A percentile compares a stretch with the other conserved stretches of the same genome.
These are phyloP conservation scores for Nycticryphes semicollaris DNA, from an alignment of 2,113 vertebrate genomes.

Conservation along the genomic window DNA sequence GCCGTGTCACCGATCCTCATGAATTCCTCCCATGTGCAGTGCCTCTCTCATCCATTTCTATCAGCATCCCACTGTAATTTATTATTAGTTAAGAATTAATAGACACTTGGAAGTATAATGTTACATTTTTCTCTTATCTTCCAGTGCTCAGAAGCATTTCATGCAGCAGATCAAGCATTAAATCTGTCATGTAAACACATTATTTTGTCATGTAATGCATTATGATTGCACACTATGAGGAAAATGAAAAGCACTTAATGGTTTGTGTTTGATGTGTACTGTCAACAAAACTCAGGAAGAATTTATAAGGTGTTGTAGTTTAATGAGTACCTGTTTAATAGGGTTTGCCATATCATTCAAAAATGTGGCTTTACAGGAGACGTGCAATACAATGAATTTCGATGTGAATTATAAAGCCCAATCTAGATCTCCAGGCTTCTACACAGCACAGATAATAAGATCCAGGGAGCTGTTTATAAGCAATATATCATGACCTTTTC, in stretches of 20 bases:
- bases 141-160: conserved; percentile 37
- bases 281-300: conserved; percentile 49
- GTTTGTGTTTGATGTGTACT: conserved; percentile 49
- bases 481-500: conserved; percentile 28
- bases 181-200: conserved; percentile 60
- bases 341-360: conserved; percentile 46
- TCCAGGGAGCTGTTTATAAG: conserved; percentile 16
- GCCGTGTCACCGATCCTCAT: conserved; percentile 3
- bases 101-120: conserved; percentile 57
- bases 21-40: conserved; percentile 31
- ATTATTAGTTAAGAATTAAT: conserved; percentile 67
- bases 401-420: conserved; percentile 41
- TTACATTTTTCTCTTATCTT: conserved; percentile 49
- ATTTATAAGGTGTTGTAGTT: conserved; percentile 38
- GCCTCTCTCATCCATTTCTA: conserved; percentile 32
- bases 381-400: conserved; percentile 18
- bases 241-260: conserved; percentile 53
- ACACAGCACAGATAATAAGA: conserved; percentile 29
- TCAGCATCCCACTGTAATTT: conserved; percentile 50
- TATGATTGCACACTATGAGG: conserved; percentile 29
- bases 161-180: conserved; percentile 49
- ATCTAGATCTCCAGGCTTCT: conserved; percentile 9
- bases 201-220: conserved; percentile 62
- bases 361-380: conserved; percentile 10
- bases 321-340: conserved; percentile 61